Evolutionary conservation across 2,888 invertebrate genomes (phyloP).

Genomic region (Nasonia oneida): DNA sequence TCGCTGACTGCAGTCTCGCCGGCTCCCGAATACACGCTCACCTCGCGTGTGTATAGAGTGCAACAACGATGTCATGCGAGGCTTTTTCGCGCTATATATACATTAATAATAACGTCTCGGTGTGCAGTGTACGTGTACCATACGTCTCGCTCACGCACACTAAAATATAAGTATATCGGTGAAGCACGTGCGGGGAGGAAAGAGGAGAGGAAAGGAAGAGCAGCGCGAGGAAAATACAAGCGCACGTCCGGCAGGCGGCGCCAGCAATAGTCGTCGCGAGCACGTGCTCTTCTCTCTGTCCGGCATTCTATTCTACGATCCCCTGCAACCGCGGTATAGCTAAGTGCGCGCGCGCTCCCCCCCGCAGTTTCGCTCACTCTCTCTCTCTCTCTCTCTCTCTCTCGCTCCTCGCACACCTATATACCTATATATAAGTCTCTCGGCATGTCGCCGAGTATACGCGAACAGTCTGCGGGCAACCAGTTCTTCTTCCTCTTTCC

Average conservation of each 20-base stretch:
- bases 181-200: background rate
- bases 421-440: background rate
- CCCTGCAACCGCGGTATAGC: background rate
- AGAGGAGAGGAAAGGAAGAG: slow-evolving; percentile 5
- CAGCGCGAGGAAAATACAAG: background rate
- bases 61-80: background rate
- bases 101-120: background rate
- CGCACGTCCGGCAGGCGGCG: slow-evolving; percentile 51
- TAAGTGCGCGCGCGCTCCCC: background rate
- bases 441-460: background rate
- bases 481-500: background rate
- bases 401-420: background rate
- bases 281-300: slow-evolving; percentile 8
- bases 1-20: background rate
- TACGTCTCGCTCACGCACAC: background rate
- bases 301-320: background rate
- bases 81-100: background rate
- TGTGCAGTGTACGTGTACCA: background rate
- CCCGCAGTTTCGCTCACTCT: background rate
- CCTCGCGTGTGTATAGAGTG: background rate
- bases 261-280: slow-evolving; percentile 36
- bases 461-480: background rate
- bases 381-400: background rate
- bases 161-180: too few species aligned
- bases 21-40: background rate